Evolutionary conservation across 2,888 invertebrate species (phyloP), one percentile per base, ranked within the genome.

Genomic region (Drosophila heteroneura): DNA sequence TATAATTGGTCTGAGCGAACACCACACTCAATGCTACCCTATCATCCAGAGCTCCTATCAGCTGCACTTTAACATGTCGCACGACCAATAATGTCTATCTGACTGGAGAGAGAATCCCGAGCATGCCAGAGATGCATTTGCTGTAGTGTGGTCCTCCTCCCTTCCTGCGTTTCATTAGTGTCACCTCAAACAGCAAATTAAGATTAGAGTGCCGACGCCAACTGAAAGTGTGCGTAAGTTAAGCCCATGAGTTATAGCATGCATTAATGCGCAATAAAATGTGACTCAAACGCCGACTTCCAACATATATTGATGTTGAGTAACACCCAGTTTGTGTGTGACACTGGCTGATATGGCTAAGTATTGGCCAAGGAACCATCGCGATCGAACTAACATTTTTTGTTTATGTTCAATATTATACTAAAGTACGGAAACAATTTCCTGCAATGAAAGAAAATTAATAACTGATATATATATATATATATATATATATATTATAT

Each of bases 221-320:
- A 83, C 75, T 81, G 76, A 65, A 76, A 71, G 76, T 64, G 47
- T 73, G 71, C 41, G 49, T 54, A 53, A 62, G 66, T 49, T 65
- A 56, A 53, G 67, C 67, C 88, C 86, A 85, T 91, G 91, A 92
- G 89, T 91, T 90, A 92, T 91, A 83, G 85, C 64, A 62, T 85
- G 83, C 91, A 92, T 91, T 92, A 91, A 90, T 72, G 88, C 81
- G 70, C 74, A 75, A 60, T 58, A 69, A 69, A 74, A 67, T 74
- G 65, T 68, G 44, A 63, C 65, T 66, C 56, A 51, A 76, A 54
- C 28, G 56, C 47, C 49, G 37, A 60, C 63, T 47, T 52, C 6
- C 22, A 44, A 59, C 71, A 58, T 39, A 41, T 56, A 62, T 61
- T 58, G 12, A 49, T 28, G 26, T 57, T 54, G 70, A 52, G 54